Conservation (phyloP, 23 tunicate genomes). For the Styela plicata region DNA sequence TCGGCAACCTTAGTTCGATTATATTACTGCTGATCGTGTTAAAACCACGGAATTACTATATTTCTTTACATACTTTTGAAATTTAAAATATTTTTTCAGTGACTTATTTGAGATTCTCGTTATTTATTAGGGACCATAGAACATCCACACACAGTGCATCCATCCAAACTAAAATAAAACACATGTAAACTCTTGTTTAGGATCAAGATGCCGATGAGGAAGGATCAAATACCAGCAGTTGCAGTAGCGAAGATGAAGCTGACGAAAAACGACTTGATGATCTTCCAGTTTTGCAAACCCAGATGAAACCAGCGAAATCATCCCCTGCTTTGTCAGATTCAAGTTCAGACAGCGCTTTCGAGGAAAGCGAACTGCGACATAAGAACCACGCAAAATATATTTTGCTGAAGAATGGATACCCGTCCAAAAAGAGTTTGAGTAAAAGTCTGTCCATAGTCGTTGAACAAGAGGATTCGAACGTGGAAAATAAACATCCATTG, state of each 20-base stretch:
- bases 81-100: too few relatives aligned
- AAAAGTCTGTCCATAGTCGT: neutral
- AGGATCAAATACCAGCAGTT: neutral
- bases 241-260: neutral
- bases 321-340: neutral
- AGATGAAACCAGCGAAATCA: neutral
- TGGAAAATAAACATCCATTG: neutral
- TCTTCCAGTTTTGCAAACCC: too few relatives aligned
- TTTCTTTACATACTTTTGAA: too few relatives aligned
- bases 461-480: neutral
- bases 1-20: too few relatives aligned
- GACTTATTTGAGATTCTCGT: too few relatives aligned
- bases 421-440: neutral
- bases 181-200: neutral
- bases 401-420: neutral
- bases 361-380: neutral
- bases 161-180: too few relatives aligned
- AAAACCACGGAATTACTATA: too few relatives aligned
- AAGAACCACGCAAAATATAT: neutral
- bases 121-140: too few relatives aligned
- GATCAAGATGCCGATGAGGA: neutral
- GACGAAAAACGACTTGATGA: neutral
- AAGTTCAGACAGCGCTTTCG: neutral
- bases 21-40: too few relatives aligned
- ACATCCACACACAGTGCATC: too few relatives aligned